A percentile compares a stretch with the other conserved stretches of the same genome.
These are phyloP conservation scores for Ashinkailepas kermadecensis DNA, from an alignment of 2,888 invertebrate genomes.

Conservation along the genomic window DNA sequence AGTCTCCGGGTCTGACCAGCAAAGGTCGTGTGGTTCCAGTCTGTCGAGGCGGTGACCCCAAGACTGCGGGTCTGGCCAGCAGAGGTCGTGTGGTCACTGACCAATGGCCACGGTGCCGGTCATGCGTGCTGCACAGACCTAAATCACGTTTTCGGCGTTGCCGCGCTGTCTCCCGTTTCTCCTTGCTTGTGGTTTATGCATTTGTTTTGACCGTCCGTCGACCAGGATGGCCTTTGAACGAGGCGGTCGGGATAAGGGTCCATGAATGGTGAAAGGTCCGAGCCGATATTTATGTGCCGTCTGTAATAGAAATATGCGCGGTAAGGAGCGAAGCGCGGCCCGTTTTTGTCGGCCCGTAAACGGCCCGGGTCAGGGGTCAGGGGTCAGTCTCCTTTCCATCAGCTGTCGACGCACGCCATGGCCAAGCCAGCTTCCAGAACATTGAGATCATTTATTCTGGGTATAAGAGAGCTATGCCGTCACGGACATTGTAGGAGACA, in stretches of 20 bases:
- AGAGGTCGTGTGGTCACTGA: too few species aligned
- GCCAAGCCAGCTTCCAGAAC: background rate
- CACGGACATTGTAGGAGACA: slow-evolving; percentile 5
- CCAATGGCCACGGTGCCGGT: background rate
- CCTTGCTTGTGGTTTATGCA: slow-evolving; percentile 22
- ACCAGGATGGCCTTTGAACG: background rate
- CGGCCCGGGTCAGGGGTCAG: background rate
- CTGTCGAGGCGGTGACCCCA: too few species aligned
- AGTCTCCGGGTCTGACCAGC: too few species aligned
- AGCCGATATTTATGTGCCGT: slow-evolving; percentile 12
- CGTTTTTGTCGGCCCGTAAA: slow-evolving; percentile 3
- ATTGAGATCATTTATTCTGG: slow-evolving; percentile 23
- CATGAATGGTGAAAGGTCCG: slow-evolving; percentile 23
- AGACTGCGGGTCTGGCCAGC: too few species aligned
- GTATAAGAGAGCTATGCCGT: slow-evolving; percentile 15
- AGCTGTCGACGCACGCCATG: background rate
- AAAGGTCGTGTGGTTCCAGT: too few species aligned
- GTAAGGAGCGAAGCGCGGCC: background rate
- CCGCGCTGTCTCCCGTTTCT: background rate
- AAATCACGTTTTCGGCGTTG: slow-evolving; percentile 19
- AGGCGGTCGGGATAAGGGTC: background rate
- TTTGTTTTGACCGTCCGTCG: slow-evolving; percentile 21
- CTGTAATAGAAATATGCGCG: slow-evolving; percentile 23
- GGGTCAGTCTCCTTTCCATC: background rate
- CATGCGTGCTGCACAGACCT: background rate